Conservation (phyloP, 2,797 vertebrate species). For the Podarcis siculus region DNA sequence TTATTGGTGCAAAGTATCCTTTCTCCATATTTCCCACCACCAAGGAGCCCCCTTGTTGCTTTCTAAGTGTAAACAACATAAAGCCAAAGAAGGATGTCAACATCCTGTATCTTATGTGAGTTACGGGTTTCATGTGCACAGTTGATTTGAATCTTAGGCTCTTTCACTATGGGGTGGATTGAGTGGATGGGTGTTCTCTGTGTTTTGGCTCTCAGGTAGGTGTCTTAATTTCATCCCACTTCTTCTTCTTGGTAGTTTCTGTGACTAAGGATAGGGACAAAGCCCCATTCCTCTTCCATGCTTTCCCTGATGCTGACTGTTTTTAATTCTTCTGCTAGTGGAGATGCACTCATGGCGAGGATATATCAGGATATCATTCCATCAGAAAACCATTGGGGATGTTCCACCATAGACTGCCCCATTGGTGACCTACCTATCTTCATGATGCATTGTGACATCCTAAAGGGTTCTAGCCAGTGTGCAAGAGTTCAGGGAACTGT, state of each 20-base stretch:
- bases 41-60: too few relatives aligned
- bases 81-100: too few relatives aligned
- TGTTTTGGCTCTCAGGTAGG: not conserved
- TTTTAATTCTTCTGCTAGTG: not conserved
- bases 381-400: not conserved
- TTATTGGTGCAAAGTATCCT: too few relatives aligned
- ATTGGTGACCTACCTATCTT: not conserved
- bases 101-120: too few relatives aligned
- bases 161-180: not conserved
- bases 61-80: too few relatives aligned
- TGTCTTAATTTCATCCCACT: not conserved
- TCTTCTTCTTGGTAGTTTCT: not conserved
- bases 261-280: not conserved
- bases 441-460: not conserved
- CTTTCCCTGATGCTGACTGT: not conserved
- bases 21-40: too few relatives aligned
- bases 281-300: not conserved
- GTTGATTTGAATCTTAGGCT: not conserved
- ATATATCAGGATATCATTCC: not conserved
- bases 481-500: too few relatives aligned
- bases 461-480: too few relatives aligned
- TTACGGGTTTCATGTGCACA: too few relatives aligned
- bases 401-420: not conserved
- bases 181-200: not conserved
- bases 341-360: not conserved